Evolutionary conservation across 1,140 invertebrate species (phyloP).

Genomic region (Acyrthosiphon pisum): DNA sequence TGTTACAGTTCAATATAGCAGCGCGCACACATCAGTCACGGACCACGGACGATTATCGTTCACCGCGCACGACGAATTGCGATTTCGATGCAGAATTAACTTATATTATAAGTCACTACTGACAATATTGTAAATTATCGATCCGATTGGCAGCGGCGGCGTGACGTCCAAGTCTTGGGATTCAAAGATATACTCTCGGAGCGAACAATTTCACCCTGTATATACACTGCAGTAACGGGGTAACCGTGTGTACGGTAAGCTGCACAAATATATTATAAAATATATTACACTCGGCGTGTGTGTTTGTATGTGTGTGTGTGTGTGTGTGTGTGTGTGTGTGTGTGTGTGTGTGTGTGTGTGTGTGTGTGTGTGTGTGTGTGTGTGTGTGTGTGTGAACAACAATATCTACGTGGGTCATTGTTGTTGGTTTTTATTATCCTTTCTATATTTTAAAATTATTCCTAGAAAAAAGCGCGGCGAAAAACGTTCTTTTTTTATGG

Average conservation of each 20-base stretch:
- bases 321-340: too few species aligned
- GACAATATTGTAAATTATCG: not conserved
- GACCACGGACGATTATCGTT: not conserved
- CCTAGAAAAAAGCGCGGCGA: slow-evolving; percentile 19
- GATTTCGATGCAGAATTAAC: not conserved
- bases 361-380: too few species aligned
- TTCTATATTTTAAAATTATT: slow-evolving; percentile 52
- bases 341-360: too few species aligned
- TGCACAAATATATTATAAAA: not conserved
- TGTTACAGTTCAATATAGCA: too few species aligned
- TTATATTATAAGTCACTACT: too few species aligned
- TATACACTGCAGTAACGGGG: not conserved
- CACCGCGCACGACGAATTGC: too few species aligned
- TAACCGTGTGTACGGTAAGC: not conserved
- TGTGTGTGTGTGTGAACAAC: not conserved
- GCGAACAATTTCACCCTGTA: not conserved
- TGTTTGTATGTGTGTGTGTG: too few species aligned
- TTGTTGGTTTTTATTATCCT: slow-evolving; percentile 42
- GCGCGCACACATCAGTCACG: not conserved
- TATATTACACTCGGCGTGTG: not conserved
- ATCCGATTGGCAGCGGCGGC: not conserved
- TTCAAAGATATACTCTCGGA: not conserved
- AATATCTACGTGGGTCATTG: slow-evolving; percentile 41
- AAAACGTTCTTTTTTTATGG: slow-evolving; percentile 19
- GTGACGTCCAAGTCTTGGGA: not conserved